Percentiles rank a stretch among this genome's conserved stretches.
Evolutionary conservation across 2,888 invertebrate species (phyloP).

Genomic region (Scelioninae gen. 1): DNA sequence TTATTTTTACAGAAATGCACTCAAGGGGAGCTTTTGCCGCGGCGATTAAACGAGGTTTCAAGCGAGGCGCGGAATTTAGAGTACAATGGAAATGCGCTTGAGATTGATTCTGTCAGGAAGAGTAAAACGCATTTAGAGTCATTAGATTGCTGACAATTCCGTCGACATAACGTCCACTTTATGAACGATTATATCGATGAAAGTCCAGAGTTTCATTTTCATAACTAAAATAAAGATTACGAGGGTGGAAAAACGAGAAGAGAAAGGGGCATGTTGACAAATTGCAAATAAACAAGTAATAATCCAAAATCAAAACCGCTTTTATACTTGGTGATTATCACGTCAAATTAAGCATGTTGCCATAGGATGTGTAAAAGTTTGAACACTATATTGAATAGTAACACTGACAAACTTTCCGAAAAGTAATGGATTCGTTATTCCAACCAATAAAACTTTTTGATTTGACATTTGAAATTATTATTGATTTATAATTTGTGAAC

Average conservation of each 20-base stretch:
- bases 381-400: too few relatives aligned
- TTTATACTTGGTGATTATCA: too few relatives aligned
- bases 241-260: neutral
- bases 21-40: constrained; percentile 65
- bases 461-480: too few relatives aligned
- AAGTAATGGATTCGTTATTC: too few relatives aligned
- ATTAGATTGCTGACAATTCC: constrained; percentile 70
- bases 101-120: constrained; percentile 71
- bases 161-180: constrained; percentile 68
- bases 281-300: neutral
- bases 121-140: constrained; percentile 71
- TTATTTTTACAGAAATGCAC: constrained; percentile 70
- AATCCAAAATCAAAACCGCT: neutral
- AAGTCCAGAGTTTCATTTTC: constrained; percentile 60
- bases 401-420: too few relatives aligned
- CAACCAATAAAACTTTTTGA: too few relatives aligned
- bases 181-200: constrained; percentile 66
- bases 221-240: constrained; percentile 45
- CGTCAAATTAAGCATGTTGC: too few relatives aligned
- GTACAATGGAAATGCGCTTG: constrained; percentile 72
- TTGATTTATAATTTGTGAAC: too few relatives aligned
- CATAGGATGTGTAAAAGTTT: too few relatives aligned
- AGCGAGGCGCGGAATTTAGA: constrained; percentile 69
- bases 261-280: neutral
- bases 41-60: constrained; percentile 68